A percentile compares a stretch with the other conserved stretches of the same genome.
Evolutionary conservation across 2,888 invertebrate species (phyloP).

Genomic region (Nomada goodeniana): DNA sequence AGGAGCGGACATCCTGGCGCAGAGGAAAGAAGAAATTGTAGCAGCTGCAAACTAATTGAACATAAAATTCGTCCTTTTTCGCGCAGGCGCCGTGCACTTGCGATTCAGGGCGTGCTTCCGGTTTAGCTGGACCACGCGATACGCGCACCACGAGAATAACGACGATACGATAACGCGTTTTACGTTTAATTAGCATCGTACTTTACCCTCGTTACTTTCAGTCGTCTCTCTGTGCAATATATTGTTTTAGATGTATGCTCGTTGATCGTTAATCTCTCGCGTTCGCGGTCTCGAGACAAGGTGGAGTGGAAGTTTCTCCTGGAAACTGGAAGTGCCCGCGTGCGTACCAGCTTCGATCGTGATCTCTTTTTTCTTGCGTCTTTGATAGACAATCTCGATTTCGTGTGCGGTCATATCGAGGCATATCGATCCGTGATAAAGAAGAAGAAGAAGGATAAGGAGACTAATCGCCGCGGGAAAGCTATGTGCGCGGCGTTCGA

Average conservation of each 20-base stretch:
- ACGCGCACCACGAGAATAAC: constrained; percentile 24
- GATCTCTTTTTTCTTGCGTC: not conserved
- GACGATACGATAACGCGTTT: constrained; percentile 24
- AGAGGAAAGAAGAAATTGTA: not conserved
- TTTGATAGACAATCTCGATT: too few relatives aligned
- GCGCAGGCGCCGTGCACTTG: constrained; percentile 58
- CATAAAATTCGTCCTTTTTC: constrained; percentile 66
- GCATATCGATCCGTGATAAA: not conserved
- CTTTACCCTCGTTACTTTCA: constrained; percentile 39
- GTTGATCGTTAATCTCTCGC: constrained; percentile 19
- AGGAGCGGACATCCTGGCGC: not conserved
- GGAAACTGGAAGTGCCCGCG: not conserved
- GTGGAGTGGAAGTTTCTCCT: not conserved
- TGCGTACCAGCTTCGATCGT: not conserved
- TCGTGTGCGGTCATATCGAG: not conserved
- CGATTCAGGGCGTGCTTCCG: constrained; percentile 42
- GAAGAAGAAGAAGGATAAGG: not conserved
- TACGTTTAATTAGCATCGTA: constrained; percentile 45
- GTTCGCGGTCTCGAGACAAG: not conserved
- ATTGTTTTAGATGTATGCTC: constrained; percentile 25
- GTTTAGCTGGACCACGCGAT: constrained; percentile 2
- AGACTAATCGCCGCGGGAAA: not conserved
- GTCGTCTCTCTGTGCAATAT: constrained; percentile 54
- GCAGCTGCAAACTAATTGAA: constrained; percentile 47
- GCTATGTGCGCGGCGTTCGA: constrained; percentile 73